Base-by-base conservation (phyloP, 2,113 vertebrate species). In the Fukomys damarensis region DNA sequence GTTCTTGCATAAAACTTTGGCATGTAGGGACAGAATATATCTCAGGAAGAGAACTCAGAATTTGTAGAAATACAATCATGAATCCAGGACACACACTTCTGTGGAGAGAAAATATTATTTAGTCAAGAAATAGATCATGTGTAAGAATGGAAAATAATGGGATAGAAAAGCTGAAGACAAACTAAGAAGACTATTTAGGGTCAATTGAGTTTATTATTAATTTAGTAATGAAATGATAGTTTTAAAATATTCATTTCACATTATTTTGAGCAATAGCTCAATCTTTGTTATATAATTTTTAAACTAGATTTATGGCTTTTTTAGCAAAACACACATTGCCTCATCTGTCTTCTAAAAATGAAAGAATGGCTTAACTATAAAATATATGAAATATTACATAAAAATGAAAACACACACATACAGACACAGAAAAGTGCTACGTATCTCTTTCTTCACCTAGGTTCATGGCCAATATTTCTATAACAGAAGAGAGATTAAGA, bases 1-100 rank as follows among this genome's bases (percentile, higher is more conserved):
- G 8, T 89, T 68, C 65, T 91, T 65, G 41, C 84, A 28, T 74
- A 86, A 4, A 35, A 85, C 89, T 93, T 85, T 82, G 54, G 91
- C 66, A 79, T 6, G 2, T 32, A n/a, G 43, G 68, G 41, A 65
- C 12, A 92, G n/a, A 88, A 30, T 32, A 0, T 70, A 43, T 86
- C 77, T 74, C 66, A 93, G 35, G 16, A 84, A 68, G 17, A 19
- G 0, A 66, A 4, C 59, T 94, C 30, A 80, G 28, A 95, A 91
- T 63, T 97, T 86, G 20, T 14, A 65, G 56, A 91, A 79, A 20
- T 5, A 30, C 3, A 58, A 2, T 88, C 54, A n/a, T 59, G 38
- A 70, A 87, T 81, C 46, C 38, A 63, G 46, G 56, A 59, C 22
- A 94, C 17, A 46, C 32, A 92, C n/a, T 56, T 81, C 43, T 70